Evolutionary conservation across 2,113 vertebrate species (phyloP), one percentile per base, ranked within the genome.

Genomic region (Xerus inauris): DNA sequence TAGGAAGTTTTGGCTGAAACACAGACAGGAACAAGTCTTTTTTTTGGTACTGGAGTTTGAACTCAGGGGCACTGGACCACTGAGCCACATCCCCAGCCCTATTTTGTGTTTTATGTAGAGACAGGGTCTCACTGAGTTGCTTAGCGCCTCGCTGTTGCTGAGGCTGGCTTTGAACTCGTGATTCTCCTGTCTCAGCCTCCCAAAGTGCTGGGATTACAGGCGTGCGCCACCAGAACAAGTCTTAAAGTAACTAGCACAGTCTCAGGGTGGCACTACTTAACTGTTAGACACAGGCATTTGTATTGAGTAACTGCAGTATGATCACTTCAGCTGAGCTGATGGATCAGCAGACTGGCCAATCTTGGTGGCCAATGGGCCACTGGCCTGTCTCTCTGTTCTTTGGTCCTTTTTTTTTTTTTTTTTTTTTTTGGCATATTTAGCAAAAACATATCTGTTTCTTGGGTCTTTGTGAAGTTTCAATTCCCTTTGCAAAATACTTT

Each of bases 401-500:
- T 65, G 47, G 26, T 30, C 42, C 42, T 42, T 17, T 20, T 89
- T 67, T 67, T 67, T 35, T 54, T 54, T 54, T 16, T 54, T 20
- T 65, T 32, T 30, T 28, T 28, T 71, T 9, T 24, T 80, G 73
- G 49, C 77, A 93, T 64, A 79, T 71, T 62, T 35, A 75, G 76
- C 82, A 92, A 40, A 84, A 77, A n/a, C 72, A 32, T 26, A 30
- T 92, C 20, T 76, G 38, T 54, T 28, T 30, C 81, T 49, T 38
- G 73, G 35, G 73, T 42, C 62, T 83, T n/a, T n/a, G 13, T 45
- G 45, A 94, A 91, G 59, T 75, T 96, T 82, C 35, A 35, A 1
- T 83, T 87, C 38, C 49, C 69, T 91, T 86, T 89, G 67, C 73
- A 88, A 94, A 80, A 85, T 24, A 82, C 59, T 64, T 47, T 38